These are phyloP conservation scores for Beroe forskalii DNA, from an alignment of 37 sponge, comb jelly and placozoan species.

Conservation along the genomic window DNA sequence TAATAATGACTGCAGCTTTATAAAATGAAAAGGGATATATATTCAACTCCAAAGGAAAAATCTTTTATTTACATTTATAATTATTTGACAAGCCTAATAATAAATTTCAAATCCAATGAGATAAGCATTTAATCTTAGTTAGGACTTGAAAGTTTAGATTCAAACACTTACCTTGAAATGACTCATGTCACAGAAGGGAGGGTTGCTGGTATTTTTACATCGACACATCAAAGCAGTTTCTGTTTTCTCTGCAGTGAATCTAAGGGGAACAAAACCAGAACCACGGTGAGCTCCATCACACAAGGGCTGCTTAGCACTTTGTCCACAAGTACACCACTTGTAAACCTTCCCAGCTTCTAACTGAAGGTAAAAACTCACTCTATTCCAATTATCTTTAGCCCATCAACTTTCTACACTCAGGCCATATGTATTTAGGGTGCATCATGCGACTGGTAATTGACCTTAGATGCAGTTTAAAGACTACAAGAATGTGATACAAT, in stretches of 20 bases:
- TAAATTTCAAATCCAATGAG: too few species aligned
- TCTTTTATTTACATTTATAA: too few species aligned
- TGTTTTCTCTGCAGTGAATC: not conserved
- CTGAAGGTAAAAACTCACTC: not conserved
- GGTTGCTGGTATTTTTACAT: slow-evolving; percentile 29
- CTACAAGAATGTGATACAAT: too few species aligned
- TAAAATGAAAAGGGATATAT: too few species aligned
- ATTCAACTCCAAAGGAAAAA: too few species aligned
- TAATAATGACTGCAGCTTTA: too few species aligned
- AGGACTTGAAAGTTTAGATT: too few species aligned
- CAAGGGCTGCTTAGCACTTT: slow-evolving; percentile 7
- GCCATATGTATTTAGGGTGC: too few species aligned
- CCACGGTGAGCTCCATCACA: slow-evolving; percentile 34
- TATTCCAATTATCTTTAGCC: not conserved
- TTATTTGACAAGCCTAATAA: too few species aligned
- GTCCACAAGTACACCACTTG: slow-evolving; percentile 39
- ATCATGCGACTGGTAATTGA: too few species aligned
- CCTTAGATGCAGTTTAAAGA: too few species aligned
- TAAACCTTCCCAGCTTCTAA: slow-evolving; percentile 1
- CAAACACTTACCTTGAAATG: slow-evolving; percentile 7
- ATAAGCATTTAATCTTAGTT: too few species aligned
- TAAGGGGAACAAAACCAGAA: slow-evolving; percentile 1
- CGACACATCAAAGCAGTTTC: slow-evolving; percentile 15
- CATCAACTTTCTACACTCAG: not conserved
- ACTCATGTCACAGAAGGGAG: slow-evolving; percentile 8